These are phyloP conservation scores for Hypomesus transpacificus DNA, from an alignment of 2,113 vertebrate species.

Conservation along the genomic window DNA sequence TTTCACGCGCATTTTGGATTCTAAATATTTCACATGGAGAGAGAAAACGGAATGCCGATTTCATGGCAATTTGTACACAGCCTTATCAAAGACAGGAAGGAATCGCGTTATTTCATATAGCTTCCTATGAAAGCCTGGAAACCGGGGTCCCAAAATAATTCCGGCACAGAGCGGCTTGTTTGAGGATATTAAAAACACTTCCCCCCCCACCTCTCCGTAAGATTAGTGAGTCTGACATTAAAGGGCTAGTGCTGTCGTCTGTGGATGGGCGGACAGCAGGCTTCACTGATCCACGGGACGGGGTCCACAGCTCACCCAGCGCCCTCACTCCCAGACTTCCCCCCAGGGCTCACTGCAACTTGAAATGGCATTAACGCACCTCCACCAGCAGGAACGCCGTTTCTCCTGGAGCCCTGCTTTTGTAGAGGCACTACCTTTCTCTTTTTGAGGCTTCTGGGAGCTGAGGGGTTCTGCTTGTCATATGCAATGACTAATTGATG, in stretches of 20 bases:
- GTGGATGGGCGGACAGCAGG: slow-evolving; percentile 28
- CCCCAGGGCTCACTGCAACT: too few relatives aligned
- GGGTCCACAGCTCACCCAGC: background rate
- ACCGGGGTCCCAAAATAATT: slow-evolving; percentile 24
- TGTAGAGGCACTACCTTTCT: too few relatives aligned
- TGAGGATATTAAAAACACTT: slow-evolving; percentile 10
- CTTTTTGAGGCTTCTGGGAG: too few relatives aligned
- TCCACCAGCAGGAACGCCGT: too few relatives aligned
- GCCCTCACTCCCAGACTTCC: too few relatives aligned
- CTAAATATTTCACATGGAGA: background rate
- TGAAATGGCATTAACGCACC: too few relatives aligned
- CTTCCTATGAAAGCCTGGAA: background rate
- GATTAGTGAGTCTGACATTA: slow-evolving; percentile 37
- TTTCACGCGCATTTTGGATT: slow-evolving; percentile 26
- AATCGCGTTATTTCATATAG: background rate
- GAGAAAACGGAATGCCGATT: background rate
- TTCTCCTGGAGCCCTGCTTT: too few relatives aligned
- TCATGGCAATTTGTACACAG: slow-evolving; percentile 6
- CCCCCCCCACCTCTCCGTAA: background rate
- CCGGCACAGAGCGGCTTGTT: slow-evolving; percentile 17
- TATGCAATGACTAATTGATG: too few relatives aligned
- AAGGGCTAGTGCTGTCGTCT: slow-evolving; percentile 24
- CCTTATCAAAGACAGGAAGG: slow-evolving; percentile 3
- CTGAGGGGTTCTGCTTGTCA: too few relatives aligned
- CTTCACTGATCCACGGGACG: slow-evolving; percentile 23